phyloP scores from a whole-genome alignment of 1,140 invertebrate genomes.

The Hylaeus volcanicus region DNA sequence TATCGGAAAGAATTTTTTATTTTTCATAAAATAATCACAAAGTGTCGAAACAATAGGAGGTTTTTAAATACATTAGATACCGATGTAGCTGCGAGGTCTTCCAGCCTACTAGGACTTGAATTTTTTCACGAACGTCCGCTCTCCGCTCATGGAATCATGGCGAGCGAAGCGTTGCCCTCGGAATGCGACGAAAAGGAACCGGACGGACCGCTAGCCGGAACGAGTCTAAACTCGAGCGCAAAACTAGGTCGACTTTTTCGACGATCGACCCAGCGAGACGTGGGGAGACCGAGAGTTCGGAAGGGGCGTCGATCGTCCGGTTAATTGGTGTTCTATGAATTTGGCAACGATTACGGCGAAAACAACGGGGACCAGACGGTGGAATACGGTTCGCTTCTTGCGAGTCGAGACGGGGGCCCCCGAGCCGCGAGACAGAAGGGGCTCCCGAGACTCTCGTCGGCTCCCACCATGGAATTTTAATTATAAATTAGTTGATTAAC shows the following conservation, averaged over 20 bases:
- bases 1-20: no score
- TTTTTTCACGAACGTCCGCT: background rate
- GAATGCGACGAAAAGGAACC: conserved; percentile 21
- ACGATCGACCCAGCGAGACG: conserved; percentile 14
- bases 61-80: no score
- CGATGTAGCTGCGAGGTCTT: background rate
- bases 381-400: conserved; percentile 67
- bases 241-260: conserved; percentile 70
- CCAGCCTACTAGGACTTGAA: background rate
- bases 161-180: conserved; percentile 18
- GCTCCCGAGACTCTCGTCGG: conserved; percentile 54
- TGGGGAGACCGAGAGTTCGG: background rate
- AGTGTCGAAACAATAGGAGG: no score
- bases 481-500: conserved; percentile 82
- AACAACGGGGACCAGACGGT: conserved; percentile 67
- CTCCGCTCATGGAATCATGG: background rate
- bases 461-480: conserved; percentile 79
- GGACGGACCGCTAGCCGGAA: conserved; percentile 36
- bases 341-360: conserved; percentile 76
- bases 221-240: conserved; percentile 46
- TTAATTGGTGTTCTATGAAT: conserved; percentile 81
- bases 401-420: conserved; percentile 47
- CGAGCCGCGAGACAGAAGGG: conserved; percentile 49
- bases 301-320: conserved; percentile 62
- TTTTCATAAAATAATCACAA: no score